A percentile compares a stretch with the other conserved stretches of the same genome.
Evolutionary conservation across 2,113 vertebrate species (phyloP).

Genomic region (Mirza zaza): DNA sequence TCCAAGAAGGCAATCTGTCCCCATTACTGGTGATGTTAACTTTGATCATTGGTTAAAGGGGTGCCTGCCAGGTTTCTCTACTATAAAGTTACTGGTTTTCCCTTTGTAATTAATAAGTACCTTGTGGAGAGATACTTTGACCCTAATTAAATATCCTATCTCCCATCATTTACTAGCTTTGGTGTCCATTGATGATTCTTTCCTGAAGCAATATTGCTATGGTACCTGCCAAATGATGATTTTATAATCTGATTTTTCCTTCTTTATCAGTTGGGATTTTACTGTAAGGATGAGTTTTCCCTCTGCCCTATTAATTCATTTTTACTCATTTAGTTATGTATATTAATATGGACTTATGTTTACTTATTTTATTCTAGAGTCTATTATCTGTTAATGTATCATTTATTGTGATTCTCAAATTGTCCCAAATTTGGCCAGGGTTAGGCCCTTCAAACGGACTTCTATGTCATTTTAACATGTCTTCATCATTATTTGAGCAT

Average conservation of each 20-base stretch:
- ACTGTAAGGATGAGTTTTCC: background rate
- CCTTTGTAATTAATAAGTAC: background rate
- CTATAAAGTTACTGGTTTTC: background rate
- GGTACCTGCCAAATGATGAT: background rate
- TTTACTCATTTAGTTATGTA: background rate
- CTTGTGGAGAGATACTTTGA: background rate
- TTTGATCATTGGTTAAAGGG: slow-evolving; percentile 7
- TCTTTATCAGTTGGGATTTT: background rate
- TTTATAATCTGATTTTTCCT: background rate
- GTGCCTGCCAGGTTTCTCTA: background rate
- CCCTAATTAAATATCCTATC: background rate
- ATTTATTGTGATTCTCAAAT: background rate
- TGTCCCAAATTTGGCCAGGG: background rate
- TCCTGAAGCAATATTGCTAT: background rate
- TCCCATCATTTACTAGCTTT: background rate
- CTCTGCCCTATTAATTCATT: background rate
- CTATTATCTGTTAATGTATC: background rate
- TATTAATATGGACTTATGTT: background rate
- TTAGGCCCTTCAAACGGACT: background rate
- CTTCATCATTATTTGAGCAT: background rate
- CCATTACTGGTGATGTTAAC: background rate
- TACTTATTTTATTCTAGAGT: background rate
- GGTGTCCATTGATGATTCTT: background rate
- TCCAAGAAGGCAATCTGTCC: background rate
- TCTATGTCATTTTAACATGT: background rate